phyloP scores from a whole-genome alignment of 2,888 invertebrate species.

The Kryphioiulus occultus region DNA sequence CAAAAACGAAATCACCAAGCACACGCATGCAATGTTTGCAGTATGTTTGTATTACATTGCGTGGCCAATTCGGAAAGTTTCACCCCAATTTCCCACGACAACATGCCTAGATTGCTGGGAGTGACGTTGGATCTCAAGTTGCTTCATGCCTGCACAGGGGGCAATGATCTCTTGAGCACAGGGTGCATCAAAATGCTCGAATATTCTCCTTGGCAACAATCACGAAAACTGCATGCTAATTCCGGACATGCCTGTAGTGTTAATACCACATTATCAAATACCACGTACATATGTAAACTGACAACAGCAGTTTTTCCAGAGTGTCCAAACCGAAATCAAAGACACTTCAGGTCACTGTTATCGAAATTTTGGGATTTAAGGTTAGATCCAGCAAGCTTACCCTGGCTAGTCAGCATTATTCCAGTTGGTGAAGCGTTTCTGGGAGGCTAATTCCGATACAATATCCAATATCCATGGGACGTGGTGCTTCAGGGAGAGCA shows the following conservation, averaged over 20 bases:
- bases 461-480: conserved; percentile 27
- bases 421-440: not conserved
- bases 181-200: not conserved
- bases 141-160: not conserved
- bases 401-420: not conserved
- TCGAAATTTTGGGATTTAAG: not conserved
- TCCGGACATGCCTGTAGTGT: too few relatives aligned
- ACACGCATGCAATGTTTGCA: too few relatives aligned
- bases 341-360: not conserved
- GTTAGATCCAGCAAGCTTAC: not conserved
- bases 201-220: not conserved
- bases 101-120: not conserved
- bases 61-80: not conserved
- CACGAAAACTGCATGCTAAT: too few relatives aligned
- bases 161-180: not conserved
- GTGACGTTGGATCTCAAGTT: not conserved
- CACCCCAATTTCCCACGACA: not conserved
- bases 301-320: too few relatives aligned
- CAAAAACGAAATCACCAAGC: too few relatives aligned
- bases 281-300: too few relatives aligned
- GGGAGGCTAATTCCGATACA: not conserved
- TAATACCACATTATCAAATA: too few relatives aligned
- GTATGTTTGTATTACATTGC: not conserved
- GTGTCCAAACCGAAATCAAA: too few relatives aligned
- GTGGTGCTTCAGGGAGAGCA: not conserved